Evolutionary conservation across 1,140 invertebrate species (phyloP).

Genomic region (Lasioglossum baleicum): DNA sequence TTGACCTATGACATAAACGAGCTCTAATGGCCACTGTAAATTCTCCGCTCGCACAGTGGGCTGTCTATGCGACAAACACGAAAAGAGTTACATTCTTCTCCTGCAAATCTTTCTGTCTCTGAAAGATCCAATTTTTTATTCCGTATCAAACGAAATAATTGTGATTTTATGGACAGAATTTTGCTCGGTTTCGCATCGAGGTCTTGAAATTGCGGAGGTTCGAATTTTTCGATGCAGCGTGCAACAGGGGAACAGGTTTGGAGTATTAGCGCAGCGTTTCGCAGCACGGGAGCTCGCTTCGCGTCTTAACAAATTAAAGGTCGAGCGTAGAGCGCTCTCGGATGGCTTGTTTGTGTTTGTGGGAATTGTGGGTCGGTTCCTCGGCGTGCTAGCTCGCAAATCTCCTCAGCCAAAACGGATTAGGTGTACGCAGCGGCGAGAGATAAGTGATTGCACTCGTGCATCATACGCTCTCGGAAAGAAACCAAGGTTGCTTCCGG

Average conservation of each 20-base stretch:
- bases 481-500: slow-evolving; percentile 49
- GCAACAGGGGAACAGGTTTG: too few species aligned
- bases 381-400: not conserved
- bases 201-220: too few species aligned
- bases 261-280: too few species aligned
- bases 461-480: slow-evolving; percentile 39
- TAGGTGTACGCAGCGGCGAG: not conserved
- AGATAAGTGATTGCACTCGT: slow-evolving; percentile 52
- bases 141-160: too few species aligned
- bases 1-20: slow-evolving; percentile 28
- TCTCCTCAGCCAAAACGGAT: slow-evolving; percentile 16
- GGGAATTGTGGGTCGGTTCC: not conserved
- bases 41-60: slow-evolving; percentile 2
- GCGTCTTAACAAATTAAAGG: not conserved
- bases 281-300: not conserved
- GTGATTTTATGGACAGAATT: too few species aligned
- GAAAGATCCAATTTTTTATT: too few species aligned
- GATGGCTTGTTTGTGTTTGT: not conserved
- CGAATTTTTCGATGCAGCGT: too few species aligned
- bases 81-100: too few species aligned
- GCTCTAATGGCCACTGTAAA: slow-evolving; percentile 43
- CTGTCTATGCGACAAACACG: too few species aligned
- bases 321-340: too few species aligned
- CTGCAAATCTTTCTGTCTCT: too few species aligned
- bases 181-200: too few species aligned